Base-by-base conservation (phyloP, 2,888 invertebrate species). In the Drosophila rubida region DNA sequence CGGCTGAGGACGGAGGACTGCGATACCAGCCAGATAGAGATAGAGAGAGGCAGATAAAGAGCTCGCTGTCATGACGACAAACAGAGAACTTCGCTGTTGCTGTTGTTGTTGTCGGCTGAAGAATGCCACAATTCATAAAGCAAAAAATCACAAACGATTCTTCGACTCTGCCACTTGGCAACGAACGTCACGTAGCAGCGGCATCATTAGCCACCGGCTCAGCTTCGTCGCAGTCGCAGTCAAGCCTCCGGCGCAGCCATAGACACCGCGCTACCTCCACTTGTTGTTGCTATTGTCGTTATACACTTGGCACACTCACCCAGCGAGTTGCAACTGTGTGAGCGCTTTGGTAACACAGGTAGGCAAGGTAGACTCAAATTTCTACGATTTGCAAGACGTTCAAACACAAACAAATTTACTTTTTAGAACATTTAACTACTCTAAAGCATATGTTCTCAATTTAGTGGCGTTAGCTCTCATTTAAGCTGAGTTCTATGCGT, bases 181-280 rank as follows among this genome's bases (percentile, higher is more conserved):
- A 82, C 87, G 82, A 82, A 76, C 79, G 74, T 87, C 82, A 82
- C 82, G 82, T 82, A 82, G 84, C 79, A 63, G 79, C 78, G 84
- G 82, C 82, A 87, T 82, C 82, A 82, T 82, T 82, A 82, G 82
- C 82, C 80, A 75, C 57, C 70, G 61, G 59, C 75, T 37, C 46
- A 62, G 62, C n/a, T n/a, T n/a, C 41, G 58, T 45, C 22, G n/a
- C 16, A 61, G 41, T 35, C 23, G 19, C 23, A 48, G 59, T 37
- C 53, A 66, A 55, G n/a, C 32, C 58, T 57, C 46, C 51, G 23
- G 35, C 53, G 27, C 14, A 39, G 67, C 37, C 46, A 25, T 7
- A 64, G 58, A 60, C 44, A 53, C 32, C 13, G 54, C 44, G 30
- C 54, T 37, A 37, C 35, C 35, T 37, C 35, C 37, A 58, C 69